Conservation (phyloP, 2,113 vertebrate species). For the Hippocampus comes region DNA sequence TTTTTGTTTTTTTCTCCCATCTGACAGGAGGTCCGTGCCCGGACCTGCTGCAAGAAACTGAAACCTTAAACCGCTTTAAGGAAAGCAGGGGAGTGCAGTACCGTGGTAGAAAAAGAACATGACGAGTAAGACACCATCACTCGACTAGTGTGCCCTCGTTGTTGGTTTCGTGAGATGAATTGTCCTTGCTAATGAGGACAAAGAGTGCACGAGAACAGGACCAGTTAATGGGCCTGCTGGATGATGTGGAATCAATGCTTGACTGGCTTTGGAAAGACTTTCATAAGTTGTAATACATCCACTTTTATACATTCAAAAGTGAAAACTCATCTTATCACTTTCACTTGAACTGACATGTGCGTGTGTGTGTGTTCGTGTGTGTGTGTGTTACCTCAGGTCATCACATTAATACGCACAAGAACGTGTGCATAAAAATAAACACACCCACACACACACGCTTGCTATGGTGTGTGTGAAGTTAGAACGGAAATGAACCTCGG, state of each 20-base stretch:
- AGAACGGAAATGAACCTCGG: slow-evolving; percentile 50
- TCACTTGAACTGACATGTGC: slow-evolving; percentile 40
- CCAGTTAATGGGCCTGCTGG: no score
- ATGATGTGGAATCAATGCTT: neutral
- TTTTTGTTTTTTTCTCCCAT: slow-evolving; percentile 8
- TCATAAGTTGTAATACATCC: slow-evolving; percentile 52
- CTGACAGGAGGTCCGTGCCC: slow-evolving; percentile 7
- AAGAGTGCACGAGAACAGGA: no score
- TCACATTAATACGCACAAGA: slow-evolving; percentile 34
- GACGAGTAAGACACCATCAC: no score
- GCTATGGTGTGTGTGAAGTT: slow-evolving; percentile 58
- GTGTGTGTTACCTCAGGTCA: slow-evolving; percentile 31
- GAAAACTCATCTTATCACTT: slow-evolving; percentile 59
- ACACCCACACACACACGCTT: slow-evolving; percentile 21
- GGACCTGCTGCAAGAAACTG: slow-evolving; percentile 32
- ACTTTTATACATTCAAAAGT: slow-evolving; percentile 30
- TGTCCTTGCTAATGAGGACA: no score
- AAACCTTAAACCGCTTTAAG: slow-evolving; percentile 1
- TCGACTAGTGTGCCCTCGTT: no score
- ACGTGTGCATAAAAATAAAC: slow-evolving; percentile 55
- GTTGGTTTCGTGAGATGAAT: no score
- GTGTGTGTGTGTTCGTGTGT: slow-evolving; percentile 25
- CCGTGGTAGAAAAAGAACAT: no score
- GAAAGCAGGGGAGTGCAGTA: no score
- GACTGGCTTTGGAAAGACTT: slow-evolving; percentile 13